Evolutionary conservation across 2,113 vertebrate genomes (phyloP).

Genomic region (Podarcis cretensis): DNA sequence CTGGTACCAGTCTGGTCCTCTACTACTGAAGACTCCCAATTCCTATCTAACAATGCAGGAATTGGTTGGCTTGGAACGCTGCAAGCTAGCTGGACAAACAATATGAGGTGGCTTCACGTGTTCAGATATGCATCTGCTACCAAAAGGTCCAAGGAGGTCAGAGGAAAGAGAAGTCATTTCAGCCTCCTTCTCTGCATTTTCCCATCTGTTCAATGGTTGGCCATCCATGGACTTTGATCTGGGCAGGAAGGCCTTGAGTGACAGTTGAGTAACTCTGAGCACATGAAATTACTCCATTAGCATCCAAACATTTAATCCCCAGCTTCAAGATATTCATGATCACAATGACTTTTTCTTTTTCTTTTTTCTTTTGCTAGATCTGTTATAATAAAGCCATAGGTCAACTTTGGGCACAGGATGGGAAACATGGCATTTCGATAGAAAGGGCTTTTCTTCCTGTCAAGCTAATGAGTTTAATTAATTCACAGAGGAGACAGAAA

Average conservation of each 20-base stretch:
- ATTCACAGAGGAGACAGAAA: constrained; percentile 25
- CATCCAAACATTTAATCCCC: background rate
- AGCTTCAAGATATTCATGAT: background rate
- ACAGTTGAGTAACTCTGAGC: background rate
- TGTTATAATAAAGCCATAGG: background rate
- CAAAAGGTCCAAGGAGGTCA: background rate
- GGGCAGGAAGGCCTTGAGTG: background rate
- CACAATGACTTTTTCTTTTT: background rate
- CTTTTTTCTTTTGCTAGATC: background rate
- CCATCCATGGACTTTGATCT: too few relatives aligned
- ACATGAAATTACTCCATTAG: background rate
- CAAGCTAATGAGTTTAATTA: constrained; percentile 16
- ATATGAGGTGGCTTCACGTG: background rate
- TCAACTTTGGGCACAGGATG: background rate
- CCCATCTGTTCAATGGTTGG: background rate
- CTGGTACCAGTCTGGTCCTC: too few relatives aligned
- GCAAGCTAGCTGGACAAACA: too few relatives aligned
- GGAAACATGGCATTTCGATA: background rate
- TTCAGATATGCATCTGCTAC: background rate
- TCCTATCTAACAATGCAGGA: too few relatives aligned
- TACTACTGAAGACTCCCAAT: too few relatives aligned
- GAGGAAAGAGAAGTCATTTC: background rate
- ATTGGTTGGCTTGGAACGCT: too few relatives aligned
- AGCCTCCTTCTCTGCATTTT: background rate
- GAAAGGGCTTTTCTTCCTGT: constrained; percentile 16